A percentile compares a stretch with the other conserved stretches of the same genome.
These are phyloP conservation scores for Hozukius guyotensis DNA, from an alignment of 2,797 vertebrate species.

Conservation along the genomic window DNA sequence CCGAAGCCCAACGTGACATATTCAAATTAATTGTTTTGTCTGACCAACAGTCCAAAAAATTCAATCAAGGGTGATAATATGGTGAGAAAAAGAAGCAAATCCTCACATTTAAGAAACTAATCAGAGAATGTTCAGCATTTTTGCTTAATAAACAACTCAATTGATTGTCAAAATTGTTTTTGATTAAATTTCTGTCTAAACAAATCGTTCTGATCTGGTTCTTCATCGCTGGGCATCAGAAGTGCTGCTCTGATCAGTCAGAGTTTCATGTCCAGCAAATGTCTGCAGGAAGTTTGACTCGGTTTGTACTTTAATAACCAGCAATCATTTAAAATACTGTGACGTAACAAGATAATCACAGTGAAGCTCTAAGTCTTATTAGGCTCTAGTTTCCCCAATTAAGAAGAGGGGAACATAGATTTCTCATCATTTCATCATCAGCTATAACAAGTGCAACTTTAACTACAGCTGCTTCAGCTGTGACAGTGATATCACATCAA, in stretches of 20 bases:
- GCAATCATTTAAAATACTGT: neutral
- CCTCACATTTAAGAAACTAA: neutral
- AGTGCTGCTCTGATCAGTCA: neutral
- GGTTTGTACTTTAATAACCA: neutral
- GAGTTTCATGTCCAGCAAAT: neutral
- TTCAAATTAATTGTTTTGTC: neutral
- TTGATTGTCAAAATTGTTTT: neutral
- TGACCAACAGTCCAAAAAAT: neutral
- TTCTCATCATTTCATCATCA: neutral
- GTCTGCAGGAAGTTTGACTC: neutral
- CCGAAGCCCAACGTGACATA: neutral
- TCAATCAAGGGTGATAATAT: rapidly evolving
- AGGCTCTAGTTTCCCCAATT: neutral
- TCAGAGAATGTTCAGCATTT: no score
- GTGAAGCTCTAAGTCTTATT: neutral
- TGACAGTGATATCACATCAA: neutral
- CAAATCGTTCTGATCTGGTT: neutral
- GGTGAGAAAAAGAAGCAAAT: neutral
- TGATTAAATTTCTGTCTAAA: neutral
- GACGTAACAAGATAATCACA: neutral
- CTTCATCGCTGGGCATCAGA: neutral
- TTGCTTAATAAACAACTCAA: neutral
- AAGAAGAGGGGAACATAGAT: neutral
- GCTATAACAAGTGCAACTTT: neutral
- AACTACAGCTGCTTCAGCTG: neutral